Conservation (phyloP, 35 echinoderm and acorn worm genomes). For the Hemicentrotus pulcherrimus region DNA sequence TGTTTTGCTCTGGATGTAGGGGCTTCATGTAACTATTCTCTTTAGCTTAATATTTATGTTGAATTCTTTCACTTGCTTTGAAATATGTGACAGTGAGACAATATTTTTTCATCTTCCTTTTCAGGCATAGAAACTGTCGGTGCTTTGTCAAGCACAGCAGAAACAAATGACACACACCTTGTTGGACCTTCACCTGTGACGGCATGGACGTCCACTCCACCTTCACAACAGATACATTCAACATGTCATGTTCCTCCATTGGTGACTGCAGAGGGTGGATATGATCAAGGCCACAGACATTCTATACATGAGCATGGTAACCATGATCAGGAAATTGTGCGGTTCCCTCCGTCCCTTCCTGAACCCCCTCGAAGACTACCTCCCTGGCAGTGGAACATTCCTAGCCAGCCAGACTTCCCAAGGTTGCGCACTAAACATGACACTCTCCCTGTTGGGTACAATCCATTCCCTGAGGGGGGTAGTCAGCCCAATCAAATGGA, state of each 20-base stretch:
- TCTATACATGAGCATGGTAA: background rate
- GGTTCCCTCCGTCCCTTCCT: constrained; percentile 1
- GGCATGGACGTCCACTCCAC: background rate
- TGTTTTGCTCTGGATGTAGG: too few relatives aligned
- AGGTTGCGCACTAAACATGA: constrained; percentile 65
- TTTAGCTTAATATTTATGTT: too few relatives aligned
- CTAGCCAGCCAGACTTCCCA: constrained; percentile 39
- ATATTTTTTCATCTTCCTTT: background rate
- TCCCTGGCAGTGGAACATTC: constrained; percentile 65
- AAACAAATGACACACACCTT: background rate
- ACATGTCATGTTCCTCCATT: background rate
- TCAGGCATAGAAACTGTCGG: background rate
- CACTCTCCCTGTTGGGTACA: constrained; percentile 70
- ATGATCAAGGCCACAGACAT: background rate
- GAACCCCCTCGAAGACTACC: constrained; percentile 70
- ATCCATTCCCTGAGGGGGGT: constrained; percentile 65
- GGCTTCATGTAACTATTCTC: too few relatives aligned
- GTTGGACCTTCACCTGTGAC: background rate
- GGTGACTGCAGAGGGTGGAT: background rate
- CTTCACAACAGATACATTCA: background rate
- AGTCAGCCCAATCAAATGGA: background rate
- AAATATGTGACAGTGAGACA: background rate
- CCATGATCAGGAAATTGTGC: background rate
- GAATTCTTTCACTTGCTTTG: background rate
- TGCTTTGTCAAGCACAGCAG: background rate